phyloP scores from a whole-genome alignment of 2,113 vertebrate species.

The Ploceus nigricollis region DNA sequence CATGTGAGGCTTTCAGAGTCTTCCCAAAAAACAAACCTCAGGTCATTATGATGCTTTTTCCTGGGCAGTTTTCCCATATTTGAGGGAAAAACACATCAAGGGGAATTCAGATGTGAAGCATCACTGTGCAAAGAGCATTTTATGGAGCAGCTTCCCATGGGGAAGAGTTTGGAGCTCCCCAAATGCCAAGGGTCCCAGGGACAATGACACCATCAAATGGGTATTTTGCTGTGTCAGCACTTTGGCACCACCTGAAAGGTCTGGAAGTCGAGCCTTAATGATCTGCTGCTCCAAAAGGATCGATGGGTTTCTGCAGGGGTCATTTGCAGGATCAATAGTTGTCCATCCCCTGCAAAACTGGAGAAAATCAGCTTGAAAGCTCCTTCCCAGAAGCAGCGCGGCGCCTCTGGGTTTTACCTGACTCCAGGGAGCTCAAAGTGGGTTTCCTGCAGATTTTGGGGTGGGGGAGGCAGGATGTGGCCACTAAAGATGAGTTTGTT shows the following conservation, averaged over 20 bases:
- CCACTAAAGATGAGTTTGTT: neutral
- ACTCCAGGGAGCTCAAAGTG: neutral
- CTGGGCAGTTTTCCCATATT: neutral
- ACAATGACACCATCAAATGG: neutral
- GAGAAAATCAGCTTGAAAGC: conserved; percentile 41
- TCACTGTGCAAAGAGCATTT: neutral
- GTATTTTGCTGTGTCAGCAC: conserved; percentile 53
- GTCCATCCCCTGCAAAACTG: conserved; percentile 47
- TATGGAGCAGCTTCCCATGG: neutral
- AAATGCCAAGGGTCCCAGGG: neutral
- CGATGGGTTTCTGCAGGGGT: conserved; percentile 59
- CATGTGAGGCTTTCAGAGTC: neutral
- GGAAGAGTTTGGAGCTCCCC: neutral
- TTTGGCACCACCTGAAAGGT: conserved; percentile 58
- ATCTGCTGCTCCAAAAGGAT: conserved; percentile 61
- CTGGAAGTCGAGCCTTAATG: conserved; percentile 59
- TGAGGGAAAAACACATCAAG: neutral
- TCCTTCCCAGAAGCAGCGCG: conserved; percentile 39
- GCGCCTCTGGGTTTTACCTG: neutral
- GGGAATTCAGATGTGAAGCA: neutral
- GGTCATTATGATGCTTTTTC: accelerated
- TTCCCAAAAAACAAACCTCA: neutral
- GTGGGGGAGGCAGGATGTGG: neutral
- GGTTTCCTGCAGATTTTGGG: neutral
- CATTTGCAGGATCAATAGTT: conserved; percentile 69